phyloP scores from a whole-genome alignment of 92 coral and sea anemone genomes.

The Epizoanthus fatuus region DNA sequence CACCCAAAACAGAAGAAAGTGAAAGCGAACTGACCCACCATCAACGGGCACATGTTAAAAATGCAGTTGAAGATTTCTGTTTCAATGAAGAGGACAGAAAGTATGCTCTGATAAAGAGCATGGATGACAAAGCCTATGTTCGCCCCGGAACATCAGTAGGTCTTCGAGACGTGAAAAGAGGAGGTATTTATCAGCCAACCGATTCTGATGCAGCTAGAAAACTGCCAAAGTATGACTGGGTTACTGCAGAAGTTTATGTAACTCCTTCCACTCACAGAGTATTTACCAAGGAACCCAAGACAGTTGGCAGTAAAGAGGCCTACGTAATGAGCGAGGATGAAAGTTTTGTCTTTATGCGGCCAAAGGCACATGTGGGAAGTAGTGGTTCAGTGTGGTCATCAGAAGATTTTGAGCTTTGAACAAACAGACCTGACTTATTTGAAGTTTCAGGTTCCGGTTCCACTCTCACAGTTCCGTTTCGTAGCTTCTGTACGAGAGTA shows the following conservation, averaged over 20 bases:
- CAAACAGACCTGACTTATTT: constrained; percentile 49
- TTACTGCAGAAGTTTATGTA: constrained; percentile 57
- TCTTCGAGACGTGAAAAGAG: constrained; percentile 50
- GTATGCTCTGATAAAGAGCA: constrained; percentile 48
- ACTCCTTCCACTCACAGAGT: constrained; percentile 70
- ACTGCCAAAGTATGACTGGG: constrained; percentile 81
- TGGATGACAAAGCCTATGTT: constrained; percentile 69
- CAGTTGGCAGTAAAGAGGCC: constrained; percentile 51
- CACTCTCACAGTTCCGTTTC: constrained; percentile 40
- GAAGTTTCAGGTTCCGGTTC: constrained; percentile 35
- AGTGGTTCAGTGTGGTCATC: too few species aligned
- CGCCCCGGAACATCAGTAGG: constrained; percentile 70
- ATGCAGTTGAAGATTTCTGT: constrained; percentile 62
- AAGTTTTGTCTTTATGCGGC: too few species aligned
- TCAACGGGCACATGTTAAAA: constrained; percentile 71
- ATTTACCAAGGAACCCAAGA: constrained; percentile 62
- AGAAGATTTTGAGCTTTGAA: neutral
- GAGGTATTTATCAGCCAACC: constrained; percentile 60
- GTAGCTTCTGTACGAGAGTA: constrained; percentile 54
- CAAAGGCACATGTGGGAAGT: too few species aligned
- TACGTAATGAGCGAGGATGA: constrained; percentile 55
- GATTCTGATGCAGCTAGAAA: constrained; percentile 53
- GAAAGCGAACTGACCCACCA: too few species aligned
- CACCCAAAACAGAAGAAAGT: too few species aligned
- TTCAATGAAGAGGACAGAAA: constrained; percentile 59